Evolutionary conservation across 1,140 invertebrate species (phyloP).

Genomic region (Cydia splendana): DNA sequence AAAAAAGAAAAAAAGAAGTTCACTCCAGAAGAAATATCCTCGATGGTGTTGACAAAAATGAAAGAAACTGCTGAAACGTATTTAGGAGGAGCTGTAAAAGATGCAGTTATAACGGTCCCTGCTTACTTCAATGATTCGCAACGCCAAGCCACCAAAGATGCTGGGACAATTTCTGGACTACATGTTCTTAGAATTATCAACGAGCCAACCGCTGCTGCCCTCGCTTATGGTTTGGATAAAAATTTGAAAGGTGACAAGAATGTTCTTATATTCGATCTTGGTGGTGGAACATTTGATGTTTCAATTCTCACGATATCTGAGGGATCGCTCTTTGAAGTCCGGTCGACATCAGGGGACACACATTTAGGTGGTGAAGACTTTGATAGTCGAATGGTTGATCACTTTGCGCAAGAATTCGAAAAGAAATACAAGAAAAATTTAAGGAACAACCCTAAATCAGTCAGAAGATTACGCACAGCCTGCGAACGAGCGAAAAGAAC

Average conservation of each 20-base stretch:
- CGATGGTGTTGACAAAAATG: slow-evolving; percentile 89
- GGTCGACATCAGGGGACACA: slow-evolving; percentile 88
- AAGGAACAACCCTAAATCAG: slow-evolving; percentile 85
- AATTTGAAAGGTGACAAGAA: slow-evolving; percentile 90
- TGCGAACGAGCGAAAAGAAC: slow-evolving; percentile 87
- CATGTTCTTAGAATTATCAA: slow-evolving; percentile 93
- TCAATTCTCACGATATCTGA: slow-evolving; percentile 93
- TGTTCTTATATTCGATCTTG: slow-evolving; percentile 87
- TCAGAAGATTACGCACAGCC: slow-evolving; percentile 88
- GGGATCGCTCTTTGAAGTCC: slow-evolving; percentile 90
- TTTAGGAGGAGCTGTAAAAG: slow-evolving; percentile 81
- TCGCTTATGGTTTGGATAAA: slow-evolving; percentile 92
- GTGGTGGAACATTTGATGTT: slow-evolving; percentile 91
- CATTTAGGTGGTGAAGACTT: slow-evolving; percentile 89
- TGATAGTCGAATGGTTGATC: slow-evolving; percentile 91
- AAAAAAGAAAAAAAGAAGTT: slow-evolving; percentile 89
- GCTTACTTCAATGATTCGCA: slow-evolving; percentile 85
- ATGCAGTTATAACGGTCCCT: slow-evolving; percentile 86
- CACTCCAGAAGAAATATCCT: slow-evolving; percentile 92
- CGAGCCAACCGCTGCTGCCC: slow-evolving; percentile 90
- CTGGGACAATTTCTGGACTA: slow-evolving; percentile 87
- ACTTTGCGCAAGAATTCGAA: slow-evolving; percentile 90
- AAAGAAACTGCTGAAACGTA: slow-evolving; percentile 86
- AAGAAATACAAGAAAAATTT: slow-evolving; percentile 91
- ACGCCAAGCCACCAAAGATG: slow-evolving; percentile 86